Conservation (phyloP, 2,888 invertebrate genomes). For the Drosophila melanocephala region DNA sequence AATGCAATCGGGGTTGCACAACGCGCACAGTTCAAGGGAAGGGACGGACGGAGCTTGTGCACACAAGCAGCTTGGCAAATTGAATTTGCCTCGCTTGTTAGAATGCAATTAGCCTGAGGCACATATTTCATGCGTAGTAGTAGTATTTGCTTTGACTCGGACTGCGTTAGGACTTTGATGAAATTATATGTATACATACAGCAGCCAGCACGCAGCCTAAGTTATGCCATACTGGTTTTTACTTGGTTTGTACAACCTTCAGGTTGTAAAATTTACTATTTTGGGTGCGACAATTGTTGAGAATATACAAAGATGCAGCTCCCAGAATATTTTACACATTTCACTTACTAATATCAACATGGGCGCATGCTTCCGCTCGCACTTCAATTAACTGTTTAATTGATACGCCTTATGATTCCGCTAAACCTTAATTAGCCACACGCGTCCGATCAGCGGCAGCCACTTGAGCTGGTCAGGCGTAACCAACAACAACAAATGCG, state of each 20-base stretch:
- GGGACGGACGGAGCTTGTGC: slow-evolving; percentile 22
- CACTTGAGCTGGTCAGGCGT: slow-evolving; percentile 52
- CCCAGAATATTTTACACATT: slow-evolving; percentile 24
- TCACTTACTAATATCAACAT: slow-evolving; percentile 18
- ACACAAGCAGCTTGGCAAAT: slow-evolving; percentile 80
- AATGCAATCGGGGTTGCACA: slow-evolving; percentile 70
- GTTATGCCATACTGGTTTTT: slow-evolving; percentile 18
- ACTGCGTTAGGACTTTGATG: slow-evolving; percentile 45
- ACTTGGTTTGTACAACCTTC: slow-evolving; percentile 29
- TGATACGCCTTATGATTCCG: slow-evolving; percentile 64
- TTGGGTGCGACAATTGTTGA: slow-evolving; percentile 24
- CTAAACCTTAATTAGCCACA: slow-evolving; percentile 64
- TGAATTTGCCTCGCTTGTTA: slow-evolving; percentile 83
- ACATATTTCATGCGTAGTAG: slow-evolving; percentile 44
- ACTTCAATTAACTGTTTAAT: slow-evolving; percentile 71
- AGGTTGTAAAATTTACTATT: slow-evolving; percentile 13
- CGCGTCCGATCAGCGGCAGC: slow-evolving; percentile 52
- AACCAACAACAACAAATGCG: slow-evolving; percentile 24
- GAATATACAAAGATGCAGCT: slow-evolving; percentile 20
- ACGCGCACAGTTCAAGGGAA: slow-evolving; percentile 1
- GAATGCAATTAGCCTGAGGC: slow-evolving; percentile 83
- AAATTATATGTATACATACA: slow-evolving; percentile 58
- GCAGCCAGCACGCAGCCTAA: slow-evolving; percentile 11
- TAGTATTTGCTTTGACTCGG: slow-evolving; percentile 64
- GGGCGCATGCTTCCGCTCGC: slow-evolving; percentile 21